Evolutionary conservation across 2,113 vertebrate species (phyloP), one percentile per base, ranked within the genome.

Genomic region (Colistium nudipinnis): DNA sequence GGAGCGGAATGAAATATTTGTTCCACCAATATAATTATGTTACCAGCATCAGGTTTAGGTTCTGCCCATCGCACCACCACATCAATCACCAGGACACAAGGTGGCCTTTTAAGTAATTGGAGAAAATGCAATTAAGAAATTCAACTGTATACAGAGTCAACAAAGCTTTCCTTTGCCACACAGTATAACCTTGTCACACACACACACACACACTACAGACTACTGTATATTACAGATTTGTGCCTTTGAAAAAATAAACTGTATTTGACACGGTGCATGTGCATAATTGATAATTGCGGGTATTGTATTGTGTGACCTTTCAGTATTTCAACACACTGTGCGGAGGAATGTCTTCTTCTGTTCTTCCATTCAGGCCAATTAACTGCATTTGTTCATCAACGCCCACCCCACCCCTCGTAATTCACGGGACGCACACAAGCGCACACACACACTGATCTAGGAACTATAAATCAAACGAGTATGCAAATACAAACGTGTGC

Each of bases 261-360:
- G 36, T 36, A 3, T 62, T 27, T 13, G 48, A 41, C 16, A 6
- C n/a, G 14, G 19, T 55, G n/a, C 4, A 7, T 31, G 1, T 31
- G 5, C 19, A 5, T 17, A 28, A 63, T 4, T 53, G 28, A n/a
- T n/a, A n/a, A n/a, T n/a, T n/a, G n/a, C n/a, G n/a, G n/a, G n/a
- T 25, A 45, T 13, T 6, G 25, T 49, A 33, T 12, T 47, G 14
- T 39, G 14, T 3, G 17, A 0, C 17, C 20, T 44, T 53, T 54
- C 20, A 35, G 13, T 19, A 48, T 4, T 39, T 19, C 19, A 45
- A 52, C n/a, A 54, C 27, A 28, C 25, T 0, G 0, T 7, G 16
- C 55, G 9, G n/a, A 43, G 33, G 65, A 80, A 80, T 70, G 59
- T 43, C 7, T 25, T 19, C 16, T 57, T 24, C 39, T 64, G 41